These are phyloP conservation scores for Eristalis tenax DNA, from an alignment of 2,888 invertebrate genomes.

Conservation along the genomic window DNA sequence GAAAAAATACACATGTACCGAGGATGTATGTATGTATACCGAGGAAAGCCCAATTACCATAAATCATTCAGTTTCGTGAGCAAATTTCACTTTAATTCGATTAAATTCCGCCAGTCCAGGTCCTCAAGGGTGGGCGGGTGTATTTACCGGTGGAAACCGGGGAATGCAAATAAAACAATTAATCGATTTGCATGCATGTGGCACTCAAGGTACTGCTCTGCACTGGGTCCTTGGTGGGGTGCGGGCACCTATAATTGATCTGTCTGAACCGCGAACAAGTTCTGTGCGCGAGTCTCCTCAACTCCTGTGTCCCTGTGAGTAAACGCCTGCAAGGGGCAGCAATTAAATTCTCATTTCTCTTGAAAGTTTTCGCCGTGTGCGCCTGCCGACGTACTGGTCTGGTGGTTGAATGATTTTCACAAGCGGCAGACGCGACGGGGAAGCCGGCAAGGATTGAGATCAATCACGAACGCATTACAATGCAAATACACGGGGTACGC, in stretches of 20 bases:
- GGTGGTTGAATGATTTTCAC: background rate
- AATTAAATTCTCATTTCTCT: slow-evolving; percentile 69
- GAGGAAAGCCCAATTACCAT: slow-evolving; percentile 57
- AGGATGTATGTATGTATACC: no score
- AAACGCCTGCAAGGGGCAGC: slow-evolving; percentile 55
- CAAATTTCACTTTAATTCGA: slow-evolving; percentile 68
- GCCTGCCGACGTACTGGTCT: background rate
- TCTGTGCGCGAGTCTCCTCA: slow-evolving; percentile 17
- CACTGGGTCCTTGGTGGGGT: background rate
- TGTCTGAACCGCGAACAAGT: slow-evolving; percentile 58
- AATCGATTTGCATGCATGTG: slow-evolving; percentile 54
- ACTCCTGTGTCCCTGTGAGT: slow-evolving; percentile 21
- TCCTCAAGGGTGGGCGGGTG: slow-evolving; percentile 33
- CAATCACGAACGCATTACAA: slow-evolving; percentile 46
- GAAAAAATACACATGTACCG: no score
- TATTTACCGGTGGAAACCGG: slow-evolving; percentile 58
- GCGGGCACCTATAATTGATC: slow-evolving; percentile 55
- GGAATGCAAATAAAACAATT: slow-evolving; percentile 70
- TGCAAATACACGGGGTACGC: slow-evolving; percentile 19
- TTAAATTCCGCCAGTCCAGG: slow-evolving; percentile 17
- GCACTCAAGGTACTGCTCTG: slow-evolving; percentile 3
- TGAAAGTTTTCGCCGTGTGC: slow-evolving; percentile 42
- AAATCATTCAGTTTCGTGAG: slow-evolving; percentile 60
- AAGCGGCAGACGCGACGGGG: background rate
- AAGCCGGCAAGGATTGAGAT: slow-evolving; percentile 25